Evolutionary conservation across 2,888 invertebrate species (phyloP).

Genomic region (Ormia ochracea): DNA sequence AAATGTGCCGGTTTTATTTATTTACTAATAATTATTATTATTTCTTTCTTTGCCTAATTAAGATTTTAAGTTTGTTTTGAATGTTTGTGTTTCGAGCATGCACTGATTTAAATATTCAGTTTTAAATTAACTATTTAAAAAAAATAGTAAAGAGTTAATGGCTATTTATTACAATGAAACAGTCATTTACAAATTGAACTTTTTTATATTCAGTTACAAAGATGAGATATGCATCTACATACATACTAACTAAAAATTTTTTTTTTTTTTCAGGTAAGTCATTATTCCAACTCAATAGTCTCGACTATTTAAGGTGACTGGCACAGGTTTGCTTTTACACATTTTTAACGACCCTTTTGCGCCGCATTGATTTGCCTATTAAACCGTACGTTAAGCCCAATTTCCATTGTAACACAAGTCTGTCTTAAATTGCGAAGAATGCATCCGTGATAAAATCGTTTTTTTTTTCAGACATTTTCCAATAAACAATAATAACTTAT

Average conservation of each 20-base stretch:
- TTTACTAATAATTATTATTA: too few species aligned
- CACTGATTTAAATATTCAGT: constrained; percentile 27
- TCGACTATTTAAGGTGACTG: neutral
- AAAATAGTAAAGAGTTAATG: neutral
- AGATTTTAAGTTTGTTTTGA: constrained; percentile 30
- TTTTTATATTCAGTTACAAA: neutral
- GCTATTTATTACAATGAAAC: neutral
- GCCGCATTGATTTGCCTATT: too few species aligned
- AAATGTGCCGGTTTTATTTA: constrained; percentile 45
- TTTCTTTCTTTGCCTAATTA: neutral
- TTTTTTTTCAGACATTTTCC: too few species aligned
- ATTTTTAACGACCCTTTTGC: too few species aligned
- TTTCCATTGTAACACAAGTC: too few species aligned
- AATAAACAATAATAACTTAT: too few species aligned
- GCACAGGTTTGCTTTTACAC: too few species aligned
- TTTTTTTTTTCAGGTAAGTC: constrained; percentile 26
- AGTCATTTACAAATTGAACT: neutral
- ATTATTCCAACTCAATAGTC: neutral
- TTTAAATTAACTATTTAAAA: neutral
- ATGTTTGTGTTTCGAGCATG: constrained; percentile 2
- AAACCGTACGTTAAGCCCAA: too few species aligned
- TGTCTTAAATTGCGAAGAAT: too few species aligned
- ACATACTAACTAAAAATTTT: neutral
- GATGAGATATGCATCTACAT: neutral
- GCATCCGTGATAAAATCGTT: too few species aligned